Base-by-base conservation (phyloP, 37 sponge, comb jelly and placozoan species). In the Petrosia ficiformis region DNA sequence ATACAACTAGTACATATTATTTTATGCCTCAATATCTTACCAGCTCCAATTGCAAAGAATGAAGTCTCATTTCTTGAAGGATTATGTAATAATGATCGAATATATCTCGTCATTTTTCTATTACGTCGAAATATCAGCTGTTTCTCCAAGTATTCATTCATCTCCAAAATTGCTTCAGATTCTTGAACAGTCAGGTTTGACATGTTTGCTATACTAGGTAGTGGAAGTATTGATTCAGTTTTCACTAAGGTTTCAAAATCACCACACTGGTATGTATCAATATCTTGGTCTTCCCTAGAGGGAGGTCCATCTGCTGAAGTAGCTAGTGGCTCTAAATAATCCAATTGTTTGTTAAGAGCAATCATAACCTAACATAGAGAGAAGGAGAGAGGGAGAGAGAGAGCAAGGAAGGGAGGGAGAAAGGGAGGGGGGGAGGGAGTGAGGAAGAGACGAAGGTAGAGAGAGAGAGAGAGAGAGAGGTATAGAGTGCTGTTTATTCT, bases 11-110 rank as follows among this genome's bases (percentile, higher is more conserved):
- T n/a, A n/a, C n/a, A n/a, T n/a, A n/a, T n/a, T n/a, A n/a, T n/a
- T n/a, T n/a, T n/a, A n/a, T n/a, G n/a, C n/a, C n/a, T n/a, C n/a
- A n/a, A n/a, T n/a, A n/a, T 28, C 70, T 28, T n/a, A 84, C 89
- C 89, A 61, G 89, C 83, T 74, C 89, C 89, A 22, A 88, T 19
- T 5, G 79, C 89, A 19, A 82, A 10, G 56, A 82, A 82, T 64
- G 60, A 60, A 8, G 79, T 69, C 74, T 59, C 1, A 44, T 78
- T 78, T 34, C 75, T 74, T 43, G 67, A 25, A 0, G 52, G 3
- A 16, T 26, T 0, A n/a, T n/a, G n/a, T 2, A 82, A 24, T 2
- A 73, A 39, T 3, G 26, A 34, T 1, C 34, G 21, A 10, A 88
- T 54, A 1, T 10, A 74, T 25, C 32, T 39, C 6, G 71, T 59